These are phyloP conservation scores for Paramormyrops hopkinsi DNA, from an alignment of 2,797 vertebrate genomes.

Conservation along the genomic window DNA sequence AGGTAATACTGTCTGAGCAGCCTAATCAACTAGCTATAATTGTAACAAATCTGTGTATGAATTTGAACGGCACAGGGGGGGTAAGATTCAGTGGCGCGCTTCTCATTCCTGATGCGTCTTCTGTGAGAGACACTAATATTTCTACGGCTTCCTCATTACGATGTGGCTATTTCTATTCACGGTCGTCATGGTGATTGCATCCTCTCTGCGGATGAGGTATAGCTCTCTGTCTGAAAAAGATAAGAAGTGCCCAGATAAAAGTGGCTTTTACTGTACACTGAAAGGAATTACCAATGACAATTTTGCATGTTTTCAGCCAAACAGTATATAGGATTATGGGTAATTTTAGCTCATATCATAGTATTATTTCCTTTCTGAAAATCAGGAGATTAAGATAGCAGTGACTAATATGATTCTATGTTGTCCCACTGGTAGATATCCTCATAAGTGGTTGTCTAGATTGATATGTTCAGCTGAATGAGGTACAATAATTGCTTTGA, in stretches of 20 bases:
- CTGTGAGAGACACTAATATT: background rate
- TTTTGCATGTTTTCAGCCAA: background rate
- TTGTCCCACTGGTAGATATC: background rate
- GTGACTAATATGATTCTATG: background rate
- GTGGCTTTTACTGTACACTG: background rate
- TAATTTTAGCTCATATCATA: background rate
- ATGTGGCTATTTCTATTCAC: background rate
- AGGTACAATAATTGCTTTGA: background rate
- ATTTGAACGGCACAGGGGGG: background rate
- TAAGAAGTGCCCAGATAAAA: background rate
- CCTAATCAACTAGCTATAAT: background rate
- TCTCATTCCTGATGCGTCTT: background rate
- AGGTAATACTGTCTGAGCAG: background rate
- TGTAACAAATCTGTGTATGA: background rate
- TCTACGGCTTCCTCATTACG: background rate
- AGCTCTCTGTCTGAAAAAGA: background rate
- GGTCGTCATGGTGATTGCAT: slow-evolving; percentile 12
- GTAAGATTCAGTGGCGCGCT: background rate
- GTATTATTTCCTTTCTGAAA: background rate
- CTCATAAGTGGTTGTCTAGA: background rate
- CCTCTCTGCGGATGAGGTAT: background rate
- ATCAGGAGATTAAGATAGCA: background rate
- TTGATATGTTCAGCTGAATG: background rate
- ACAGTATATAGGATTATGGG: background rate
- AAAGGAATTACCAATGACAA: background rate